Percentiles rank a stretch among this genome's conserved stretches.
These are phyloP conservation scores for Tupiocoris notatus DNA, from an alignment of 2,888 invertebrate genomes.

Conservation along the genomic window DNA sequence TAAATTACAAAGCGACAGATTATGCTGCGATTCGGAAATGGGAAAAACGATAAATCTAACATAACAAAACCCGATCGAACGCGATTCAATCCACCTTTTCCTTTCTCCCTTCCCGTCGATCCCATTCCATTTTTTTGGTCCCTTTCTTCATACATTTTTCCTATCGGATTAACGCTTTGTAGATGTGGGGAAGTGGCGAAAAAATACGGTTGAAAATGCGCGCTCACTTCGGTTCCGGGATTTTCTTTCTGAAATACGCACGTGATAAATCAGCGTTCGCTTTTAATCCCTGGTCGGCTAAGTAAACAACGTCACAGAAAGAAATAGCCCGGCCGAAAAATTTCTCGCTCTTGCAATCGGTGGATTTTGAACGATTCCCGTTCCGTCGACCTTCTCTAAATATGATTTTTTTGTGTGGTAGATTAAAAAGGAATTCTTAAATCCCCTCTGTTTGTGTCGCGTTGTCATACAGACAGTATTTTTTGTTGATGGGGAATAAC, in stretches of 20 bases:
- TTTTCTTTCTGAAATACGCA: neutral
- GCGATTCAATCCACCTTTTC: slow-evolving; percentile 20
- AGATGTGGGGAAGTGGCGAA: slow-evolving; percentile 18
- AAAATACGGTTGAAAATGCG: slow-evolving; percentile 18
- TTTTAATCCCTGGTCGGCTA: neutral
- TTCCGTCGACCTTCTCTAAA: neutral
- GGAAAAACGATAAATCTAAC: slow-evolving; percentile 27
- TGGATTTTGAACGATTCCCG: neutral
- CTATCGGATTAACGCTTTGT: slow-evolving; percentile 11
- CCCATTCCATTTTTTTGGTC: neutral
- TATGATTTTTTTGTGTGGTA: too few species aligned
- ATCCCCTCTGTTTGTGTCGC: too few species aligned
- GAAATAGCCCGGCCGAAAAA: neutral
- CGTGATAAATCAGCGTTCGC: slow-evolving; percentile 17
- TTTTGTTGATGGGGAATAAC: too few species aligned
- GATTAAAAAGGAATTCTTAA: too few species aligned
- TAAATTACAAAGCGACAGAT: slow-evolving; percentile 26
- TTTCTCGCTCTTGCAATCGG: neutral
- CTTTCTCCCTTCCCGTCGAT: neutral
- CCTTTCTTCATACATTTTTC: slow-evolving; percentile 1
- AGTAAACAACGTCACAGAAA: neutral
- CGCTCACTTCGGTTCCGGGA: neutral
- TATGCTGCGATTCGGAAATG: slow-evolving; percentile 16
- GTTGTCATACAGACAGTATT: too few species aligned
- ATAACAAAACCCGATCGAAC: slow-evolving; percentile 26